Base-by-base conservation (phyloP, 2,888 invertebrate genomes). In the Cryptocheilus praepositus region DNA sequence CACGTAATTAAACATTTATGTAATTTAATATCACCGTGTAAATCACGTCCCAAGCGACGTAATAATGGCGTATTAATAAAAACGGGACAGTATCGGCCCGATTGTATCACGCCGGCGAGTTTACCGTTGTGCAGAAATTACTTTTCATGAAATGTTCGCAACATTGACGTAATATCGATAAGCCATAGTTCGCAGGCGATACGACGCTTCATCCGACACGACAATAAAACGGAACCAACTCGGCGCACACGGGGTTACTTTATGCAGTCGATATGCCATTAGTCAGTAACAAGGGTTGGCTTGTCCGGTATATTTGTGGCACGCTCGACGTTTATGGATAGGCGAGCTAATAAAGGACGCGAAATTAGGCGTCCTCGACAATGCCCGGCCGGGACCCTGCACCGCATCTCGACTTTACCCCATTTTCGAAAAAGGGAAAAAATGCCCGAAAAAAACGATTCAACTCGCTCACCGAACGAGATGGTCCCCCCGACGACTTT, bases 271-370 rank as follows among this genome's bases (percentile, higher is more conserved):
- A 22, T 7, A 46, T 54, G 55, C 63, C 61, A 74, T 75, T 74
- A 65, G 60, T 52, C 51, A 51, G 69, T 64, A 69, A 69, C 52
- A 64, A 68, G 51, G 71, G 67, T 71, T 55, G 64, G 68, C 73
- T 65, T 60, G 60, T 61, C 67, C 54, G 65, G 67, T 71, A 73
- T 67, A 74, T 72, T 74, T 74, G 76, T 44, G 74, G 76, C 69
- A 58, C 57, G 57, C 44, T 16, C 57, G 63, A 67, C 71, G 68
- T 73, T 65, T 64, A 59, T 55, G 52, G 63, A 69, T 71, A 71
- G 69, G 67, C 70, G 61, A 73, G 59, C 76, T 76, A 76, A 84
- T 83, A 84, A 83, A 79, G 76, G 77, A 66, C 71, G 73, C 73
- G 67, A 76, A 75, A 74, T 76, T 73, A 73, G 79, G 73, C n/a